Percentiles rank a stretch among this genome's conserved stretches.
Evolutionary conservation across 2,797 vertebrate species (phyloP).

Genomic region (Fratercula arctica): DNA sequence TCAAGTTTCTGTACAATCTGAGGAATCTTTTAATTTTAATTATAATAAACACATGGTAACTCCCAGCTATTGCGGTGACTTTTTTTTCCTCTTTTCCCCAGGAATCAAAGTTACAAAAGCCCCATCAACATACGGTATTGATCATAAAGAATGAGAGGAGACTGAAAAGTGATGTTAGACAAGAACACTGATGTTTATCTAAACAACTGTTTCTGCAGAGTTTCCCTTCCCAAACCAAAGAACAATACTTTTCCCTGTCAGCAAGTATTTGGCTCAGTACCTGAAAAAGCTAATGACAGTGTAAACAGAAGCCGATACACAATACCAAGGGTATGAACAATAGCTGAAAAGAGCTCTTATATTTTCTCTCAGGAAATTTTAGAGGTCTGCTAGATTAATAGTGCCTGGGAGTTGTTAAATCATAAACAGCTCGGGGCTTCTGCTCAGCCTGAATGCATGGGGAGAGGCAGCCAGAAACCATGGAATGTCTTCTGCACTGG

Average conservation of each 20-base stretch:
- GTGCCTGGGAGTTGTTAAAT: neutral
- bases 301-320: neutral
- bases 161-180: neutral
- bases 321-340: conserved; percentile 15
- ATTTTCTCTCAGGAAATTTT: conserved; percentile 27
- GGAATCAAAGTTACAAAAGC: neutral
- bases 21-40: neutral
- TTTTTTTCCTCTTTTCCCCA: neutral
- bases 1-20: neutral
- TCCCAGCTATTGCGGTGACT: neutral
- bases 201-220: neutral
- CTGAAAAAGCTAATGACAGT: neutral
- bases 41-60: neutral
- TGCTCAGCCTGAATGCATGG: neutral
- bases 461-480: neutral
- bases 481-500: accelerated
- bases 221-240: conserved; percentile 8
- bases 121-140: neutral
- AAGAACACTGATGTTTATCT: conserved; percentile 25
- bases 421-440: neutral
- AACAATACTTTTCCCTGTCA: conserved; percentile 11
- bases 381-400: neutral
- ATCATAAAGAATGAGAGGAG: neutral
- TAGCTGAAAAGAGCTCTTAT: neutral
- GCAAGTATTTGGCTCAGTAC: neutral